Evolutionary conservation across 2,113 vertebrate species (phyloP).

Genomic region (Emydura subglobosa): DNA sequence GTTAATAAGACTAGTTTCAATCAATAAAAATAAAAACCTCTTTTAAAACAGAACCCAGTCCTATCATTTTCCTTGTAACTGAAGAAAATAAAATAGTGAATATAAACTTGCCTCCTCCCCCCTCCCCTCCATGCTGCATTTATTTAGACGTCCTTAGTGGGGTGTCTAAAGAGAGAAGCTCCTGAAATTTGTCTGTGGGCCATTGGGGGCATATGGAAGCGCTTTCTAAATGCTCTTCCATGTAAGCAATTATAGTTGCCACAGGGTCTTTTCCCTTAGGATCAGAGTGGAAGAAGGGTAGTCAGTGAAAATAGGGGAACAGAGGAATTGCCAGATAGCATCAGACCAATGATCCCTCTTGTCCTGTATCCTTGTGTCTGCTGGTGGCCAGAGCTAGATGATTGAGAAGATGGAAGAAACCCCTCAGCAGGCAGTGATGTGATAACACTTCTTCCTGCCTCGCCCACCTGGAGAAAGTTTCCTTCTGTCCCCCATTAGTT

Average conservation of each 20-base stretch:
- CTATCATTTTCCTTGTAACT: not conserved
- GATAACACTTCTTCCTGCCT: not conserved
- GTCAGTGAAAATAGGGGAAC: not conserved
- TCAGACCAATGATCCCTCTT: too few species aligned
- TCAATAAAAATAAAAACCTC: not conserved
- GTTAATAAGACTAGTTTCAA: rapidly evolving
- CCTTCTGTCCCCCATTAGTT: not conserved
- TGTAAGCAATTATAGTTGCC: rapidly evolving
- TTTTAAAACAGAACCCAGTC: not conserved
- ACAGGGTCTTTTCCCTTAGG: rapidly evolving
- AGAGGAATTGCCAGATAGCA: not conserved
- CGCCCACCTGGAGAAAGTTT: not conserved
- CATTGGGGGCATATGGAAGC: not conserved
- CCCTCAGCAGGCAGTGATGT: not conserved
- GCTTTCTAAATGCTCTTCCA: not conserved
- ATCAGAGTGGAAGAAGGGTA: not conserved
- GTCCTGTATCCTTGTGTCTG: not conserved
- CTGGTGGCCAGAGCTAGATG: not conserved
- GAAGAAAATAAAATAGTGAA: not conserved
- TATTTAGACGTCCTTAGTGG: not conserved
- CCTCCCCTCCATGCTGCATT: not conserved
- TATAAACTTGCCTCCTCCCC: not conserved
- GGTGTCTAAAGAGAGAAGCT: not conserved
- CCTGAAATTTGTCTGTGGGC: not conserved
- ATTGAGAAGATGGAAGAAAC: not conserved